Evolutionary conservation across 2,888 invertebrate species (phyloP).

Genomic region (Cheilosia vernalis): DNA sequence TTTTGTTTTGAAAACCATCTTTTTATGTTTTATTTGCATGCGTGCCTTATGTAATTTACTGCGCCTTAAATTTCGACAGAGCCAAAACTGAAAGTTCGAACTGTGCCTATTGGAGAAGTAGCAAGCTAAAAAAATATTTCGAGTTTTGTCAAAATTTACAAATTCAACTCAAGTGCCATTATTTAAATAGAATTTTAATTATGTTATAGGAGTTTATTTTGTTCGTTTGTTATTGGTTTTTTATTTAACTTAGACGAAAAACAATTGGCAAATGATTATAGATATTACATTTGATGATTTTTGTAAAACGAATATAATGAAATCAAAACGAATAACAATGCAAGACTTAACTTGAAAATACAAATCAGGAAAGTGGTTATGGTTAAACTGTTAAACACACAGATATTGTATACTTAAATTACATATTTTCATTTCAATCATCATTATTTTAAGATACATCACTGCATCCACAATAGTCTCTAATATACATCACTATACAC

Average conservation of each 20-base stretch:
- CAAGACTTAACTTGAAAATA: conserved; percentile 13
- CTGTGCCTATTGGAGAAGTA: conserved; percentile 59
- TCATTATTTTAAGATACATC: conserved; percentile 24
- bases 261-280: background rate
- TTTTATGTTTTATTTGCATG: conserved; percentile 32
- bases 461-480: conserved; percentile 21
- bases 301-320: background rate
- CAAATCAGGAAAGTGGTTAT: conserved; percentile 4
- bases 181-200: conserved; percentile 35
- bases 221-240: background rate
- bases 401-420: conserved; percentile 37
- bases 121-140: conserved; percentile 13
- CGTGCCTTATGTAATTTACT: conserved; percentile 52
- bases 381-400: conserved; percentile 7
- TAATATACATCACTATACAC: conserved; percentile 8
- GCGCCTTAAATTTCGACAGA: conserved; percentile 54
- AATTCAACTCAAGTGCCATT: conserved; percentile 67
- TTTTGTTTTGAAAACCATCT: conserved; percentile 23
- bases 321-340: conserved; percentile 19
- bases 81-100: conserved; percentile 11
- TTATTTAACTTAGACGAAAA: conserved; percentile 1
- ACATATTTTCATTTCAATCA: conserved; percentile 39
- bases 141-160: conserved; percentile 19
- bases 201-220: background rate
- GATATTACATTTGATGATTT: conserved; percentile 9